These are phyloP conservation scores for Keiferia lycopersicella DNA, from an alignment of 2,888 invertebrate genomes.

Conservation along the genomic window DNA sequence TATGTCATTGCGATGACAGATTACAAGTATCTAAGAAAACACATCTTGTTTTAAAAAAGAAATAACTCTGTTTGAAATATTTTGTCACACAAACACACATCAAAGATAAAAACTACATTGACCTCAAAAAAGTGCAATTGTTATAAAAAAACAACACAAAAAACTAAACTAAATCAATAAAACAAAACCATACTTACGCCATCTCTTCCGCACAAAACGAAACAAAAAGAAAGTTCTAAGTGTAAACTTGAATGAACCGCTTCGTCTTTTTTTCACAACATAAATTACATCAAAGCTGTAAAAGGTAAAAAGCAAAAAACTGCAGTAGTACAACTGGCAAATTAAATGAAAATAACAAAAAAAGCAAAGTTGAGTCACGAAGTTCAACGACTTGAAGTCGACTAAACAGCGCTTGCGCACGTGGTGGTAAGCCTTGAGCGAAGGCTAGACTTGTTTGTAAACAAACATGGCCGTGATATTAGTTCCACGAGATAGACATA, in stretches of 20 bases:
- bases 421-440: constrained; percentile 55
- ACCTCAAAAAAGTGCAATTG: not conserved
- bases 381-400: constrained; percentile 45
- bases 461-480: constrained; percentile 63
- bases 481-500: constrained; percentile 43
- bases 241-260: constrained; percentile 18
- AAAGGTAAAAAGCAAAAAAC: not conserved
- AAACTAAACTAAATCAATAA: not conserved
- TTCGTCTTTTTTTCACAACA: not conserved
- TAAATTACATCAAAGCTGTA: not conserved
- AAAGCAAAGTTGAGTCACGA: constrained; percentile 24
- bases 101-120: not conserved
- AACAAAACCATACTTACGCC: constrained; percentile 6
- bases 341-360: constrained; percentile 1
- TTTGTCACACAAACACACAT: not conserved
- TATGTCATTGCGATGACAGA: too few species aligned
- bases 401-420: constrained; percentile 21
- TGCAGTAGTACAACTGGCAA: not conserved
- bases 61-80: too few species aligned
- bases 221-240: constrained; percentile 15
- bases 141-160: not conserved
- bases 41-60: too few species aligned
- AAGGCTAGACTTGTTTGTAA: constrained; percentile 49
- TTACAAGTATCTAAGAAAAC: too few species aligned
- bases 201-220: constrained; percentile 9